Percentiles rank a stretch among this genome's conserved stretches.
These are phyloP conservation scores for Ctenopoma kingsleyae DNA, from an alignment of 2,797 vertebrate species.

Conservation along the genomic window DNA sequence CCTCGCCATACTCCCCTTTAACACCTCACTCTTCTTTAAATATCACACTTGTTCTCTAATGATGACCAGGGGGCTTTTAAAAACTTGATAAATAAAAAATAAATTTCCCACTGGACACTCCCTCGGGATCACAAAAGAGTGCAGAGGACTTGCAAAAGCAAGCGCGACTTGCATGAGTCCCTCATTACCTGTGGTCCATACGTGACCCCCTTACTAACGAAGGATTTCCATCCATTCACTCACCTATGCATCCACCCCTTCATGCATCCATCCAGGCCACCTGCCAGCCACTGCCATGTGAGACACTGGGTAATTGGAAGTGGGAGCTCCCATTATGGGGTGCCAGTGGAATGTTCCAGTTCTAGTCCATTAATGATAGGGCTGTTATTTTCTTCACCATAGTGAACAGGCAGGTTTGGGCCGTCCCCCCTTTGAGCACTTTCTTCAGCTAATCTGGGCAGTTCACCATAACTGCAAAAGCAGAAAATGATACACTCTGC, in stretches of 20 bases:
- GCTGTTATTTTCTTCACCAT: conserved; percentile 62
- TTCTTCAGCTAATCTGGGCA: conserved; percentile 39
- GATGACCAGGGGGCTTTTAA: conserved; percentile 63
- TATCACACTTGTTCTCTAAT: conserved; percentile 73
- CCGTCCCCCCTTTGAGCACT: conserved; percentile 35
- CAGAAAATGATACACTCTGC: conserved; percentile 31
- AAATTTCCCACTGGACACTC: conserved; percentile 48
- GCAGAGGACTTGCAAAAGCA: conserved; percentile 22
- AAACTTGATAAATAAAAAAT: conserved; percentile 57
- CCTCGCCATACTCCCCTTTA: conserved; percentile 57
- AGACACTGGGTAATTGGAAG: conserved; percentile 70
- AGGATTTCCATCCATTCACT: conserved; percentile 62
- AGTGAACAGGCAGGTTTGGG: conserved; percentile 52
- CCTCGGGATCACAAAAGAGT: conserved; percentile 30
- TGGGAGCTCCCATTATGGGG: conserved; percentile 75
- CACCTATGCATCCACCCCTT: conserved; percentile 57
- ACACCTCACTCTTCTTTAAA: conserved; percentile 72
- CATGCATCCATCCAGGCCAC: conserved; percentile 65
- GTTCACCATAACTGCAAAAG: conserved; percentile 41
- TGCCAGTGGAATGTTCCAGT: conserved; percentile 73
- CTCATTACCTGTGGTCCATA: conserved; percentile 42
- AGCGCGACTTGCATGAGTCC: conserved; percentile 38
- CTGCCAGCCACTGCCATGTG: conserved; percentile 61
- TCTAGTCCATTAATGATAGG: conserved; percentile 66
- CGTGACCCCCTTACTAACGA: conserved; percentile 46